Conservation (phyloP, 2,113 vertebrate species). For the Neolamprologus kungweensis region DNA sequence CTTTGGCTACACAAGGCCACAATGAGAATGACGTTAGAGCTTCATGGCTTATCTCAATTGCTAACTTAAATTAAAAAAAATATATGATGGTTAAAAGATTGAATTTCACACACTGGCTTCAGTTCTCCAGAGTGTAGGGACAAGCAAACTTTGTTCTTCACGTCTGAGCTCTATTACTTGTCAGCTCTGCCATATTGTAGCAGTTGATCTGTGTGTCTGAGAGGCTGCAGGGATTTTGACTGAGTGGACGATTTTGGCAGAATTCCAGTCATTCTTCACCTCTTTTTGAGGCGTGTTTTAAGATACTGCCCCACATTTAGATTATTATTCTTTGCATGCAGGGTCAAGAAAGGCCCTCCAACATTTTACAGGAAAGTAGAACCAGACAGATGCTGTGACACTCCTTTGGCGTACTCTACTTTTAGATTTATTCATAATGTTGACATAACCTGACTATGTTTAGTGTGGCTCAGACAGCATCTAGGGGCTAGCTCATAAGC, state of each 20-base stretch:
- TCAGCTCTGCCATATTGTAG: not conserved
- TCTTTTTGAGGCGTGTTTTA: conserved; percentile 19
- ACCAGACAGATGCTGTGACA: conserved; percentile 29
- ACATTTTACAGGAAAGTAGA: conserved; percentile 20
- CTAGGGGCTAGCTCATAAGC: not conserved
- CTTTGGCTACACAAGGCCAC: not conserved
- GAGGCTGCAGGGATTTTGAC: not conserved
- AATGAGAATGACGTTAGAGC: not conserved
- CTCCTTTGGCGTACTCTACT: not conserved
- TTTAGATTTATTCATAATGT: conserved; percentile 10
- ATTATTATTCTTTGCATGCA: conserved; percentile 27
- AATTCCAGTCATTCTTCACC: conserved; percentile 30
- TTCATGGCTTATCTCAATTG: not conserved
- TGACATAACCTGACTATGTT: conserved; percentile 16
- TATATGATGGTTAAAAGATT: not conserved
- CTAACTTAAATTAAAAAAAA: not conserved
- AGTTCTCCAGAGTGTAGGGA: not conserved
- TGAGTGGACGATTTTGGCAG: not conserved
- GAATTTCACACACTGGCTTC: not conserved
- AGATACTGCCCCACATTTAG: conserved; percentile 9
- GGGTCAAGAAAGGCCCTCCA: not conserved
- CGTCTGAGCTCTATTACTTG: not conserved
- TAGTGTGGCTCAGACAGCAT: not conserved
- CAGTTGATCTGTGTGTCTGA: not conserved
- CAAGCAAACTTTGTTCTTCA: not conserved